Base-by-base conservation (phyloP, 1,140 invertebrate genomes). In the Elymnias hypermnestra region DNA sequence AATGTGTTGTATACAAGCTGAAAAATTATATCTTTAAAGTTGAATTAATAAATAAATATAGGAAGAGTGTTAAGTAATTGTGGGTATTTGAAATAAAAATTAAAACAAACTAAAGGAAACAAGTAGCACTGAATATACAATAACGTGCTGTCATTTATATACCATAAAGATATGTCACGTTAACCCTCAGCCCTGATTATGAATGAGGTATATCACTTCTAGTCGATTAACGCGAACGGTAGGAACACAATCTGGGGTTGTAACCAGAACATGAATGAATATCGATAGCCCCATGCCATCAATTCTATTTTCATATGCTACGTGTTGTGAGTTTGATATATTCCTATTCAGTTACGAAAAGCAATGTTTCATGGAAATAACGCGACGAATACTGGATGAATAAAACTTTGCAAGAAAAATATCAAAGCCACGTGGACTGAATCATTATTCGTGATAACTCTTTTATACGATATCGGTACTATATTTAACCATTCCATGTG, bases 251-350 rank as follows among this genome's bases (percentile, higher is more conserved):
- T 83, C 68, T 74, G 52, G 52, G 57, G 56, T 64, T 70, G 76
- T 79, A 79, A 76, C 71, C 72, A 68, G 51, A 59, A 73, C 71
- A 70, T 75, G 71, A 78, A 78, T 71, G n/a, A n/a, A n/a, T n/a
- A 76, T 60, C 62, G 56, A 72, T 70, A 63, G 57, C 40, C 36
- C 52, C 51, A 49, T 53, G 33, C 26, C 45, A 59, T 55, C 45
- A 54, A 37, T 35, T 38, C 38, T 48, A 14, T 25, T 46, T 46
- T 46, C 45, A 40, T 48, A 40, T 48, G 37, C 45, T 40, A 40
- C 28, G 45, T 40, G 37, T 39, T 40, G 37, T 33, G 31, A 17
- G n/a, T 25, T 28, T 35, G 14, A 35, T 43, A 26, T 40, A 50
- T 50, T 43, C 39, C 12, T 14, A 35, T 29, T 39, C 38, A 10